Percentiles rank a stretch among this genome's conserved stretches.
These are phyloP conservation scores for Trididemnum miniatum DNA, from an alignment of 23 tunicate species.

Conservation along the genomic window DNA sequence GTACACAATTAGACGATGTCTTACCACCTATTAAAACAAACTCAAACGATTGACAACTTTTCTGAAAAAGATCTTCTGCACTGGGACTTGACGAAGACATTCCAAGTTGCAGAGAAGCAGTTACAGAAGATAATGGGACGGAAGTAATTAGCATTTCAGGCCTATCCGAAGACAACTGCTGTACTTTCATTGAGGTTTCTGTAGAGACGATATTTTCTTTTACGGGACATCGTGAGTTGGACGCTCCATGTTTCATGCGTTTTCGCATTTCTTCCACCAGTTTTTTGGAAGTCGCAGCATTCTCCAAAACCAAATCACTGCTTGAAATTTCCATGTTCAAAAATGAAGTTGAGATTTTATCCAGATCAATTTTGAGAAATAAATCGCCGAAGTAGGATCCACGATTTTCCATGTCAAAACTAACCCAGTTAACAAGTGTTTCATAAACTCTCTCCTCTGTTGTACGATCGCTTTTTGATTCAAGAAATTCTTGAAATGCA, in stretches of 20 bases:
- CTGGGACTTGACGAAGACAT: too few species aligned
- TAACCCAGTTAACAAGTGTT: neutral
- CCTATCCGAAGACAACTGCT: too few species aligned
- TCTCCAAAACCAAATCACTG: neutral
- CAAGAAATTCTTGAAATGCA: neutral
- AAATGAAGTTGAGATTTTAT: neutral
- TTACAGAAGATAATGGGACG: too few species aligned
- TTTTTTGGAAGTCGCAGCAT: neutral
- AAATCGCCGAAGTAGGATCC: neutral
- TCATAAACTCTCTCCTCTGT: neutral
- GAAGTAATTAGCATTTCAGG: too few species aligned
- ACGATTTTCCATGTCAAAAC: slow-evolving; percentile 2
- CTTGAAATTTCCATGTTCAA: neutral
- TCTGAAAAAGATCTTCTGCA: too few species aligned
- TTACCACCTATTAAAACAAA: slow-evolving; percentile 8
- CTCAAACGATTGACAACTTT: neutral
- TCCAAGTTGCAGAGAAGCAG: neutral
- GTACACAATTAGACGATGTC: neutral
- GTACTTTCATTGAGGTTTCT: neutral
- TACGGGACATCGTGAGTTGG: too few species aligned
- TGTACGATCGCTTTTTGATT: neutral
- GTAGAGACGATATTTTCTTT: too few species aligned
- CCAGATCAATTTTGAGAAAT: neutral
- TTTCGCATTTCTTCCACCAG: neutral
- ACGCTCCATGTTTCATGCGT: neutral